Evolutionary conservation across 2,888 invertebrate genomes (phyloP).

Genomic region (Tenthredo scrophulariae): DNA sequence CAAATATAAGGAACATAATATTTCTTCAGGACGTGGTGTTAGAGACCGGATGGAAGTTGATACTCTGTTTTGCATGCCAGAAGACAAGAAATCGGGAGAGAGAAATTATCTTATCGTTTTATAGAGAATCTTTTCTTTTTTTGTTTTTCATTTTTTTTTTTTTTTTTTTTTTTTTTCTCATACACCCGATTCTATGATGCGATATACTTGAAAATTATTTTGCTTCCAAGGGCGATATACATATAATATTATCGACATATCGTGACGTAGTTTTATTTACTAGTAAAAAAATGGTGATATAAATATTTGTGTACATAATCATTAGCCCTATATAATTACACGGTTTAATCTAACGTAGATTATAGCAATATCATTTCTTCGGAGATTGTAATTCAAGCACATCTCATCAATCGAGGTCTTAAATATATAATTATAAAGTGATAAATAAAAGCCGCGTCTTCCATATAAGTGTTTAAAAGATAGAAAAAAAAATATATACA

Average conservation of each 20-base stretch:
- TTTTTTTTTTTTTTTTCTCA: too few relatives aligned
- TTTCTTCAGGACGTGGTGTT: background rate
- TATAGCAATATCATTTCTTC: background rate
- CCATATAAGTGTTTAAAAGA: background rate
- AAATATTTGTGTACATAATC: constrained; percentile 35
- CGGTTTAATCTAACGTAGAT: background rate
- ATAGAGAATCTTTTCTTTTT: background rate
- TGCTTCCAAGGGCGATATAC: background rate
- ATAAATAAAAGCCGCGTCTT: background rate
- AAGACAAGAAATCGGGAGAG: background rate
- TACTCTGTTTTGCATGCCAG: background rate
- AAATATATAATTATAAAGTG: constrained; percentile 23
- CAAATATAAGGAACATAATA: background rate
- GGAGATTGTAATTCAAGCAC: background rate
- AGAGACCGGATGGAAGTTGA: background rate
- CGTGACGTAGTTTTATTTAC: background rate
- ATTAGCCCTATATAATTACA: constrained; percentile 8
- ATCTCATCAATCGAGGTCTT: background rate
- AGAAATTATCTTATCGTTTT: background rate
- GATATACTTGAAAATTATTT: too few relatives aligned
- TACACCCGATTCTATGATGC: too few relatives aligned
- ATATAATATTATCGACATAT: background rate
- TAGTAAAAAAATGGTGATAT: background rate
- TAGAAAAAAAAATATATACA: background rate
- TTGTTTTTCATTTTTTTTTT: background rate